These are phyloP conservation scores for Bufo bufo DNA, from an alignment of 2,113 vertebrate species.

Conservation along the genomic window DNA sequence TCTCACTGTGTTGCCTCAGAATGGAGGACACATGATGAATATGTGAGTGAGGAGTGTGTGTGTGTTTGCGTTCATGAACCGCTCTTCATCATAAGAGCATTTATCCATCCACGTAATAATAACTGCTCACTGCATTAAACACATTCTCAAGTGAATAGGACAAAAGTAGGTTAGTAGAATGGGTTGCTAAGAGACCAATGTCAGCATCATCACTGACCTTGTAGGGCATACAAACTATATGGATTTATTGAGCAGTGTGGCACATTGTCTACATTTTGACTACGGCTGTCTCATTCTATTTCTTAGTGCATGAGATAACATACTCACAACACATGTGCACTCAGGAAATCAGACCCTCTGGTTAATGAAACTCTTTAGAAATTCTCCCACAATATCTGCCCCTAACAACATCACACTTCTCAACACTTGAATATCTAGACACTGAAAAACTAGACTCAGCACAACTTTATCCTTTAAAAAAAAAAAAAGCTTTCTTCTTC, in stretches of 20 bases:
- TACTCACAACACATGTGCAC: conserved; percentile 57
- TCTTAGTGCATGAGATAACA: conserved; percentile 65
- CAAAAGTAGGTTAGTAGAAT: conserved; percentile 82
- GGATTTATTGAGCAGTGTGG: conserved; percentile 79
- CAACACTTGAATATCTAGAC: conserved; percentile 65
- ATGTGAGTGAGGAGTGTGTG: not conserved
- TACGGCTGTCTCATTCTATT: conserved; percentile 71
- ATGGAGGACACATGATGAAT: not conserved
- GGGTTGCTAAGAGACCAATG: conserved; percentile 82
- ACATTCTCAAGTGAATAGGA: conserved; percentile 77
- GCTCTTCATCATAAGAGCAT: conserved; percentile 64
- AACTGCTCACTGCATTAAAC: conserved; percentile 75
- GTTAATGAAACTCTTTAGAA: conserved; percentile 60
- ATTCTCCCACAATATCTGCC: conserved; percentile 61
- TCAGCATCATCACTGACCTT: conserved; percentile 81
- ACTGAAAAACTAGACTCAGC: conserved; percentile 67
- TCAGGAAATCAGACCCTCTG: conserved; percentile 46
- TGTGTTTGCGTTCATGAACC: not conserved
- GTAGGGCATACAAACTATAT: conserved; percentile 73
- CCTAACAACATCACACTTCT: conserved; percentile 65
- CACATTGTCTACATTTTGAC: conserved; percentile 71
- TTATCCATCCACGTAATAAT: conserved; percentile 70
- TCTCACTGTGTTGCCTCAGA: not conserved
- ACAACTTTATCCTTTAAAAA: conserved; percentile 67
- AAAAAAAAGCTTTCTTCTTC: conserved; percentile 66